These are phyloP conservation scores for Calvadosia cruxmelitensis DNA, from an alignment of 30 jellyfish, hydroid and myxozoan genomes.

Conservation along the genomic window DNA sequence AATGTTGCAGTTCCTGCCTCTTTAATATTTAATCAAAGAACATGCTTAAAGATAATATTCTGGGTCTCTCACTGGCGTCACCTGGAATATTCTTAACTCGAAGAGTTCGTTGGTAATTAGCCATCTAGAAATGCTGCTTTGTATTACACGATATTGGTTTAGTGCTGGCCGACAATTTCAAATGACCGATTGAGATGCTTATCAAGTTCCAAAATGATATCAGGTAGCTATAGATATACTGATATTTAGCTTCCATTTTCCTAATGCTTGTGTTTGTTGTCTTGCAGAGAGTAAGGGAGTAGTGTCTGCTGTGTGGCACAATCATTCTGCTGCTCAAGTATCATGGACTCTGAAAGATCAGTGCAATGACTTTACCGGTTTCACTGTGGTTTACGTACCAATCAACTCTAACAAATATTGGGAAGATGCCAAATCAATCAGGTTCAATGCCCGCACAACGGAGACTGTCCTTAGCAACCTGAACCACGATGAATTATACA, in stretches of 20 bases:
- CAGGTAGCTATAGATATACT: neutral
- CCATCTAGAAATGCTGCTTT: too few relatives aligned
- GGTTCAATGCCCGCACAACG: constrained; percentile 7
- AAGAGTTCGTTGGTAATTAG: too few relatives aligned
- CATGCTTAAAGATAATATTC: too few relatives aligned
- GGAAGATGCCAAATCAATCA: constrained; percentile 22
- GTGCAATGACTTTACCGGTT: constrained; percentile 29
- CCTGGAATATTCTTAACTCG: too few relatives aligned
- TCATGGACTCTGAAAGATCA: constrained; percentile 7
- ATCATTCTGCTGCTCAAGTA: constrained; percentile 15
- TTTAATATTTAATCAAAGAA: too few relatives aligned
- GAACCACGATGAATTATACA: constrained; percentile 22
- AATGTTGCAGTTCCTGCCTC: too few relatives aligned
- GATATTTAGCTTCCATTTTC: neutral
- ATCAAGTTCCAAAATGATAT: too few relatives aligned
- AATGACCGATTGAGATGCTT: too few relatives aligned
- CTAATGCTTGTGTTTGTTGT: neutral
- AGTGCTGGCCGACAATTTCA: too few relatives aligned
- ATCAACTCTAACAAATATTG: constrained; percentile 28
- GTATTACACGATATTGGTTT: too few relatives aligned
- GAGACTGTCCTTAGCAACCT: constrained; percentile 4
- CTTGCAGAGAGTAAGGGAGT: constrained; percentile 11
- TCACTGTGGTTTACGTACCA: constrained; percentile 19
- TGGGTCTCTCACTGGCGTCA: too few relatives aligned
- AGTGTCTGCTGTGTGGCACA: constrained; percentile 13